Percentiles rank a stretch among this genome's conserved stretches.
Evolutionary conservation across 2,888 invertebrate species (phyloP).

Genomic region (Oscheius sp.): DNA sequence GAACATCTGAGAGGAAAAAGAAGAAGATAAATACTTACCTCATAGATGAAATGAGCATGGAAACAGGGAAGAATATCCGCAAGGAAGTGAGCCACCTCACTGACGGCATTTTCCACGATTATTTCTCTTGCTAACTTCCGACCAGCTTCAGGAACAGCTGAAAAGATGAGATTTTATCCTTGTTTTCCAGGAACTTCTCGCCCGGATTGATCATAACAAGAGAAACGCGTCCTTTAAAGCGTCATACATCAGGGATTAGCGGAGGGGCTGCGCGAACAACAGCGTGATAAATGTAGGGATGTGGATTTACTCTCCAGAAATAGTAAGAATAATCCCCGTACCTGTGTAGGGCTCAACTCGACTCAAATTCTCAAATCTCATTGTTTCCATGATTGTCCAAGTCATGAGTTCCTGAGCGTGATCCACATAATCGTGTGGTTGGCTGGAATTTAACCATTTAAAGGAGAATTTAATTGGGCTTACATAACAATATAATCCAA

Average conservation of each 20-base stretch:
- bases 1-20: neutral
- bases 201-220: too few species aligned
- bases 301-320: neutral
- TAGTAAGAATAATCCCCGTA: neutral
- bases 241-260: too few species aligned
- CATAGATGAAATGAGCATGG: slow-evolving; percentile 14
- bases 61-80: slow-evolving; percentile 9
- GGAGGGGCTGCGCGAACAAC: neutral
- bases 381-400: slow-evolving; percentile 14
- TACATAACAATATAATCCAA: neutral
- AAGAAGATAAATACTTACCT: neutral
- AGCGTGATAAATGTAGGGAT: neutral
- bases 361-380: neutral
- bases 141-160: neutral
- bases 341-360: neutral
- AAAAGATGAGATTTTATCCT: neutral
- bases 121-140: neutral
- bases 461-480: neutral
- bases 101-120: neutral
- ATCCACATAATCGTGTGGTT: slow-evolving; percentile 9
- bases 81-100: slow-evolving; percentile 8
- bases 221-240: too few species aligned
- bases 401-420: slow-evolving; percentile 2
- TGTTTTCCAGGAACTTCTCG: too few species aligned
- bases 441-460: neutral